Base-by-base conservation (phyloP, 1,140 invertebrate species). In the Cotesia vestalis region DNA sequence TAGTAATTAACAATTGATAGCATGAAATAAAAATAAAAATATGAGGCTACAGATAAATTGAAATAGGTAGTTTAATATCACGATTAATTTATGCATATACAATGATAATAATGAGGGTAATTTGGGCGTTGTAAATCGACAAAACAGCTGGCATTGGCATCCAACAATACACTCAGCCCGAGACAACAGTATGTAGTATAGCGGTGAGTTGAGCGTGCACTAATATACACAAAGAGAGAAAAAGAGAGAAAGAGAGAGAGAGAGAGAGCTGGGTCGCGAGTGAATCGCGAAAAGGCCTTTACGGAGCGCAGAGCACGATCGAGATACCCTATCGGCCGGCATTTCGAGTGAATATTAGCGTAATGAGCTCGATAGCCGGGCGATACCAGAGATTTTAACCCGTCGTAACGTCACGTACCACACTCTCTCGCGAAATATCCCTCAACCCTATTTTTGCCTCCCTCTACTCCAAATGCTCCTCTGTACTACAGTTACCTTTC, bases 281-380 rank as follows among this genome's bases (percentile, higher is more conserved):
- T 17, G 71, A 75, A 75, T 75, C 74, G 74, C 74, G 74, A 75
- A 75, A 75, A 75, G 74, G 74, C 71, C 74, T 75, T 75, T 73
- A 75, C 74, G 71, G 71, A 75, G 74, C 71, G 74, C 74, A 71
- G 74, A 75, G 71, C 74, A 75, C 74, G 74, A 75, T 75, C 74
- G 71, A 75, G 74, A 75, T 75, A 75, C 59, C 66, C 67, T 75
- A 75, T 75, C 74, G 64, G 74, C 74, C 71, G 71, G 74, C 71
- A 75, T 75, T 75, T 75, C 74, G 74, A 75, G 74, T 75, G 74
- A 73, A 75, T 75, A 75, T 75, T 75, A 75, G 74, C 74, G 74
- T 75, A 75, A 75, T 75, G 74, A 75, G 74, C 74, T 75, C 74
- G 74, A 75, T 75, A 75, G 74, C 71, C 38, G 70, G 64, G 63